Base-by-base conservation (phyloP, 2,888 invertebrate genomes). In the Sarcophaga variegata region DNA sequence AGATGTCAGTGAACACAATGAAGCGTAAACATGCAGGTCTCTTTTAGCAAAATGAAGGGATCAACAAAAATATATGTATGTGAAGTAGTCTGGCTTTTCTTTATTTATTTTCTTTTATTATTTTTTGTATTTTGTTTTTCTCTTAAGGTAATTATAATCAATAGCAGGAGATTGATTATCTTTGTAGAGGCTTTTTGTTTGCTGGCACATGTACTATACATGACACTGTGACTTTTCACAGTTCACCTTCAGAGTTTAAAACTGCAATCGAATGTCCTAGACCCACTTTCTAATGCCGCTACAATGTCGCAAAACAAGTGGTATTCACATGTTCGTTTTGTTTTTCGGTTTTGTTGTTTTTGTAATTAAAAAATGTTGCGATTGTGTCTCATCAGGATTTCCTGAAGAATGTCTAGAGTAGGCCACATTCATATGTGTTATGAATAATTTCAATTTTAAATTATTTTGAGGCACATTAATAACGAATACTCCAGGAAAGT, bases 231-330 rank as follows among this genome's bases (percentile, higher is more conserved):
- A n/a, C 25, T 49, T 22, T 62, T 45, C 63, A 12, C 12, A 8
- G 12, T 75, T 25, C 2, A 64, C 17, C 66, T 37, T 59, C 45
- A 45, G 8, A 59, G 17, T 14, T 22, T 12, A 6, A 5, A 12
- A 27, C 25, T 54, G 12, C 20, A 62, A 22, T 37, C 12, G 60
- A 76, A 77, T 60, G 77, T 66, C 77, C 82, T 82, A 71, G 81
- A 82, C 76, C 81, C n/a, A 82, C n/a, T 64, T 79, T 37, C 22
- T 27, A 49, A 70, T 17, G n/a, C 54, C 54, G 14, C 54, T 54
- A 54, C 14, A 17, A 3, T 54, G 54, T 54, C 17, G 17, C 17
- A 14, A 54, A 54, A 14, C 14, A 5, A 54, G 14, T 54, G 54
- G 54, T 17, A 54, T 54, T 54, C 17, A 14, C 12, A 54, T 54